Evolutionary conservation across 2,113 vertebrate genomes (phyloP).

Genomic region (Plestiodon gilberti): DNA sequence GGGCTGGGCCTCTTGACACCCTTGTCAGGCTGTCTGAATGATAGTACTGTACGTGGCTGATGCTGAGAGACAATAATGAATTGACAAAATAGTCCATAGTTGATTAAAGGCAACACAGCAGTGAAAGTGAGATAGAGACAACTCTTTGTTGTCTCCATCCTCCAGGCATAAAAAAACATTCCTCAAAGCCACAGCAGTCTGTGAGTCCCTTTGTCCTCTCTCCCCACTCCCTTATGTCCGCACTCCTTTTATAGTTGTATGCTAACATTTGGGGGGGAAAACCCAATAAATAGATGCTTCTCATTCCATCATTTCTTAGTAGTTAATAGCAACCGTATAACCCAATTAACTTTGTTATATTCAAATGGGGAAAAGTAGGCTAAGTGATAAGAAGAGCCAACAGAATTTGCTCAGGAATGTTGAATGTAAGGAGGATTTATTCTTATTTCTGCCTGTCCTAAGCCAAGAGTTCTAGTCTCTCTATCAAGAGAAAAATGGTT

Average conservation of each 20-base stretch:
- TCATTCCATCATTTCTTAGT: neutral
- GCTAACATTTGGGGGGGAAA: neutral
- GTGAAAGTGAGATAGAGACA: neutral
- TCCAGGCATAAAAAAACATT: neutral
- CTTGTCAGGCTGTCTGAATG: neutral
- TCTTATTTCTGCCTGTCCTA: neutral
- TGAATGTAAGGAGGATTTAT: neutral
- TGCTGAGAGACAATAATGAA: neutral
- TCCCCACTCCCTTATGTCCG: neutral
- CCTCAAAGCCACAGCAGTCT: neutral
- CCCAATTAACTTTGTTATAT: neutral
- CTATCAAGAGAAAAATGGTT: neutral
- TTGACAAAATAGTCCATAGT: neutral
- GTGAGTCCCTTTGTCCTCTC: neutral
- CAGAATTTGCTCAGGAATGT: neutral
- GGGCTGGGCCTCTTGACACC: neutral
- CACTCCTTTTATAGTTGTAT: neutral
- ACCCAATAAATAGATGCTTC: neutral
- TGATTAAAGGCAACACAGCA: neutral
- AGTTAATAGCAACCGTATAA: neutral
- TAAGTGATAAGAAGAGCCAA: no score
- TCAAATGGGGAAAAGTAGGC: neutral
- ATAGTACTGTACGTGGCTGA: neutral
- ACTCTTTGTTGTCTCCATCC: neutral
- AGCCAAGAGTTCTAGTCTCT: neutral